Conservation (phyloP, 30 jellyfish, hydroid and myxozoan genomes). For the Catostylus mosaicus region DNA sequence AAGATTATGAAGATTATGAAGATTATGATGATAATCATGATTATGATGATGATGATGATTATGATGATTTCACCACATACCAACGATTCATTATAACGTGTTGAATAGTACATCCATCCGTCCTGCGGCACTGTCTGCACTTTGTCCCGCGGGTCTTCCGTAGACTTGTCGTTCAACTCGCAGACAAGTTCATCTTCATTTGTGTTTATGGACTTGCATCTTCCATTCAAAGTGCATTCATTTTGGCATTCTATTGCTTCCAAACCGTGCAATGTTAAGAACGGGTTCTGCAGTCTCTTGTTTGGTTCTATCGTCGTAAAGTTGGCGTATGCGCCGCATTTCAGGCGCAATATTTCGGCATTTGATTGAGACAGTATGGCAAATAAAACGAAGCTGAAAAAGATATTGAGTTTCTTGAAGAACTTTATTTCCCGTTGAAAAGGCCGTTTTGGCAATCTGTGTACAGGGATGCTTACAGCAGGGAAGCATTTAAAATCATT, state of each 20-base stretch:
- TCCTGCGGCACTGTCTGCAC: background rate
- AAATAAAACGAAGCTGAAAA: background rate
- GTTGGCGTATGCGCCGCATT: constrained; percentile 24
- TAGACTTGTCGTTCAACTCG: constrained; percentile 18
- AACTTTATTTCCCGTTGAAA: too few species aligned
- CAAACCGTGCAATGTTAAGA: background rate
- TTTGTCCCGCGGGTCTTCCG: constrained; percentile 3
- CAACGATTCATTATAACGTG: constrained; percentile 22
- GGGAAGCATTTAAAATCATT: too few species aligned
- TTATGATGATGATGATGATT: too few species aligned
- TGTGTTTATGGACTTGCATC: constrained; percentile 21
- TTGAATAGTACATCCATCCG: constrained; percentile 46
- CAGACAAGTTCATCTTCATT: constrained; percentile 5
- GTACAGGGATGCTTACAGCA: too few species aligned
- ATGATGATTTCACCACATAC: background rate
- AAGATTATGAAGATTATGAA: too few species aligned
- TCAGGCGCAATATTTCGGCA: constrained; percentile 23
- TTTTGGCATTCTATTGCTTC: background rate
- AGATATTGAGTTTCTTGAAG: too few species aligned
- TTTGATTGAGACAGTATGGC: background rate
- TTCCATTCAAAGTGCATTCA: background rate
- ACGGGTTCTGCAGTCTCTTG: background rate
- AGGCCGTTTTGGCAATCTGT: too few species aligned
- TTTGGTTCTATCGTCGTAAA: background rate
- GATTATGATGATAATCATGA: too few species aligned